Evolutionary conservation across 2,888 invertebrate species (phyloP), one percentile per base, ranked within the genome.

Genomic region (Drosophila neonasuta): DNA sequence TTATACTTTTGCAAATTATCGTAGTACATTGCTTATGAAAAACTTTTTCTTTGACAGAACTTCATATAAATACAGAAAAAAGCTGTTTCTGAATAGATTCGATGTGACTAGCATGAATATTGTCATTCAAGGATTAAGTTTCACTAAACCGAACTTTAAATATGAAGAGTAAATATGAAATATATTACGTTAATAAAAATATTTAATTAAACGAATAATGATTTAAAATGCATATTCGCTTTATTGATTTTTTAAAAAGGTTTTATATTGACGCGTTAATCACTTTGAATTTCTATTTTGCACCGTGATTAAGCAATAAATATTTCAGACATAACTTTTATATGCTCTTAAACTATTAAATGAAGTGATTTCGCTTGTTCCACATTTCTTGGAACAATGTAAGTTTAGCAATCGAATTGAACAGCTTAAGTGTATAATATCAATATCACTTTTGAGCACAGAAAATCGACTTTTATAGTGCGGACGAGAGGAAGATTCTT

Each of bases 1-100:
- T 69, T 68, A 72, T 81, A 85, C 62, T 64, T 51, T 52, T 68
- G 62, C 75, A 86, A 84, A 78, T 78, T 86, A 68, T 80, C 66
- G 59, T 74, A 71, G 63, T 68, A 68, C 60, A 80, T 74, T 66
- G 74, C 69, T 70, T 64, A 58, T 63, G 56, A 51, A 62, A 71
- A 86, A 71, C 52, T 77, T 86, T 71, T 50, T 36, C 55, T 54
- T n/a, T 32, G 29, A 32, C 34, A 15, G n/a, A 62, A 48, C 30
- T 55, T 36, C 13, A 8, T 46, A 24, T 15, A 29, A 36, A 57
- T 34, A 36, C 45, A 34, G 32, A 32, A 32, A 54, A 42, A 32
- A 10, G 8, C 20, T 9, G 15, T 2, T 36, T n/a, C 13, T 2
- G 9, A 17, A 42, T 4, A 15, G 30, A 29, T 13, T 41, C 39